Percentiles rank a stretch among this genome's conserved stretches.
phyloP scores from a whole-genome alignment of 2,888 invertebrate species.

The Orchesellides sinensis region DNA sequence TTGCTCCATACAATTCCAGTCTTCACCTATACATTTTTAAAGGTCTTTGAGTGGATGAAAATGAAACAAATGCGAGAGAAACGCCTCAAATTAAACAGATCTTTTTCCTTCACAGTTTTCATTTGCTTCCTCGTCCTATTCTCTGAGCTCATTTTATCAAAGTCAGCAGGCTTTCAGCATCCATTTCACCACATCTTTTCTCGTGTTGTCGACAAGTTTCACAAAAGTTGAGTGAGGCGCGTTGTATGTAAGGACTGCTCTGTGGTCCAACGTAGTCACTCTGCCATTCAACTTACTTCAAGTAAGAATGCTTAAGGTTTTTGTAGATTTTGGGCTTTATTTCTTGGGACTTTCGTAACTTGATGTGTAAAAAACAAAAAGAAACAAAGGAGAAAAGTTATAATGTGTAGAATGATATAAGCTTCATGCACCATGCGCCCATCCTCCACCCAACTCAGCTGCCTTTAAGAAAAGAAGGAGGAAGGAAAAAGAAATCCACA shows the following conservation, averaged over 20 bases:
- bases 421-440: background rate
- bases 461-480: too few relatives aligned
- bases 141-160: conserved; percentile 53
- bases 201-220: conserved; percentile 33
- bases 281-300: too few relatives aligned
- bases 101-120: conserved; percentile 37
- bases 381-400: background rate
- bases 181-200: conserved; percentile 7
- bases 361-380: background rate
- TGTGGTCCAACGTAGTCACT: too few relatives aligned
- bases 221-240: background rate
- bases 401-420: background rate
- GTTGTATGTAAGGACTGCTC: too few relatives aligned
- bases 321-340: too few relatives aligned
- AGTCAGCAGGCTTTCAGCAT: conserved; percentile 57
- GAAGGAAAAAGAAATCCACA: too few relatives aligned
- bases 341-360: too few relatives aligned
- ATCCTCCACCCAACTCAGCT: background rate
- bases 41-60: conserved; percentile 21
- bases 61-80: conserved; percentile 51
- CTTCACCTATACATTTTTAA: conserved; percentile 15
- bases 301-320: too few relatives aligned
- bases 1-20: background rate
- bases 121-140: conserved; percentile 35
- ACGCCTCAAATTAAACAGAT: conserved; percentile 59